These are phyloP conservation scores for Menura novaehollandiae DNA, from an alignment of 2,113 vertebrate species.

Conservation along the genomic window DNA sequence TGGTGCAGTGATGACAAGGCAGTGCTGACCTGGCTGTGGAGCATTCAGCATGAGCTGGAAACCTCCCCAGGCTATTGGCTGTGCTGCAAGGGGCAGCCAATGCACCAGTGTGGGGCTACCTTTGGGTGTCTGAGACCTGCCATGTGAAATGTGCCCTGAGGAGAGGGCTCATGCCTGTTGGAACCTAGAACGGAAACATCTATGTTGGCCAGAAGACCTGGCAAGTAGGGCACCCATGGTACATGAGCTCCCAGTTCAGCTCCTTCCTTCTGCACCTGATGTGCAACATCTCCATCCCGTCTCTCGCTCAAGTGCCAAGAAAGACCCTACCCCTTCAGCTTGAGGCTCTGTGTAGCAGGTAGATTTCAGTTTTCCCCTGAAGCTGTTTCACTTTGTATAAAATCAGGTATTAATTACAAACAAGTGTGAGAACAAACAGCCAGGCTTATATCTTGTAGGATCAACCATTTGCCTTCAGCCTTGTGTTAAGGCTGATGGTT, in stretches of 20 bases:
- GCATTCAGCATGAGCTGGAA: not conserved
- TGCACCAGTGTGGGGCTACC: not conserved
- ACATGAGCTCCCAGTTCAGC: not conserved
- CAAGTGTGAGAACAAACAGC: not conserved
- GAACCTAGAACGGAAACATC: not conserved
- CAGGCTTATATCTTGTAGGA: not conserved
- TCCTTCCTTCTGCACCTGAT: not conserved
- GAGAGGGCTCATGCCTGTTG: not conserved
- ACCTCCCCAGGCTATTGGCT: not conserved
- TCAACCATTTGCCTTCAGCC: not conserved
- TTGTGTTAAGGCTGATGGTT: rapidly evolving
- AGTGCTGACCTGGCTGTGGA: not conserved
- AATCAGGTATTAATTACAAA: not conserved
- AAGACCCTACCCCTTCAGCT: not conserved
- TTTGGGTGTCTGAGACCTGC: not conserved
- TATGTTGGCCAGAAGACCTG: not conserved
- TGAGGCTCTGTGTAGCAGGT: not conserved
- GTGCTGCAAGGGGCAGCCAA: not conserved
- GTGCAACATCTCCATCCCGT: not conserved
- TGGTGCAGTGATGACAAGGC: not conserved
- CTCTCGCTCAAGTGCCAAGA: not conserved
- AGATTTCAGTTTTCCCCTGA: not conserved
- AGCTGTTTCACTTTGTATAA: not conserved
- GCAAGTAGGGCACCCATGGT: not conserved
- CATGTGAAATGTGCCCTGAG: not conserved